A percentile compares a stretch with the other conserved stretches of the same genome.
These are phyloP conservation scores for Cassiopea xamachana DNA, from an alignment of 30 jellyfish, hydroid and myxozoan genomes.

Conservation along the genomic window DNA sequence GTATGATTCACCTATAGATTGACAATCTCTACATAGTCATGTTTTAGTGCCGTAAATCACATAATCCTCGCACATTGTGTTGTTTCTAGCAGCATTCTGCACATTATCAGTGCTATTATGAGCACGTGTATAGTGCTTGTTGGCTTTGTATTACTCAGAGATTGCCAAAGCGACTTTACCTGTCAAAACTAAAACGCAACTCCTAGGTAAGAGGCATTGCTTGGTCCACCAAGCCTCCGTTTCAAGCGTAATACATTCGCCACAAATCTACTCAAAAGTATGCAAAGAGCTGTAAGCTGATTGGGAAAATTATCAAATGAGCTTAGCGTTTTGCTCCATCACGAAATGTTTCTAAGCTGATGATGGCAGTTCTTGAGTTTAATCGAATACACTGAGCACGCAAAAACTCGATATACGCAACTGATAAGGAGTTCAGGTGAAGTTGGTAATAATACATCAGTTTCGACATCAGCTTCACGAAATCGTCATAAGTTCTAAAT, in stretches of 20 bases:
- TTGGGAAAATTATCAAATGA: not conserved
- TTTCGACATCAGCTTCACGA: too few relatives aligned
- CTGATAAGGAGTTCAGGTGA: too few relatives aligned
- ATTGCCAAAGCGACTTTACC: not conserved
- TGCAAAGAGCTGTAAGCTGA: slow-evolving; percentile 1
- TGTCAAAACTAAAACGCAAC: slow-evolving; percentile 2
- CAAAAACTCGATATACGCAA: too few relatives aligned
- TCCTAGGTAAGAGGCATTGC: not conserved
- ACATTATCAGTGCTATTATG: slow-evolving; percentile 11
- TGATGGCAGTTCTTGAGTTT: not conserved
- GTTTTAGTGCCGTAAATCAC: not conserved
- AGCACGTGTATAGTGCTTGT: slow-evolving; percentile 1
- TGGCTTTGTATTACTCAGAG: not conserved
- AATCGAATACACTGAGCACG: too few relatives aligned
- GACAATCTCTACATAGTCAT: not conserved
- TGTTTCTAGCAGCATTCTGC: slow-evolving; percentile 21
- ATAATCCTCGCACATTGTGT: slow-evolving; percentile 26
- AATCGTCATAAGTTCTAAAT: too few relatives aligned
- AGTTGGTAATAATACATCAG: too few relatives aligned
- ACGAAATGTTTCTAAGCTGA: not conserved
- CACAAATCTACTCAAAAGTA: slow-evolving; percentile 3
- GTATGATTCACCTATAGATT: not conserved
- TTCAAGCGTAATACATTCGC: not conserved
- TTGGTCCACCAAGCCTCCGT: not conserved
- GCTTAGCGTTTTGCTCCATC: not conserved